Percentiles rank a stretch among this genome's conserved stretches.
phyloP scores from a whole-genome alignment of 1,140 invertebrate genomes.

The Calliopsis andreniformis region DNA sequence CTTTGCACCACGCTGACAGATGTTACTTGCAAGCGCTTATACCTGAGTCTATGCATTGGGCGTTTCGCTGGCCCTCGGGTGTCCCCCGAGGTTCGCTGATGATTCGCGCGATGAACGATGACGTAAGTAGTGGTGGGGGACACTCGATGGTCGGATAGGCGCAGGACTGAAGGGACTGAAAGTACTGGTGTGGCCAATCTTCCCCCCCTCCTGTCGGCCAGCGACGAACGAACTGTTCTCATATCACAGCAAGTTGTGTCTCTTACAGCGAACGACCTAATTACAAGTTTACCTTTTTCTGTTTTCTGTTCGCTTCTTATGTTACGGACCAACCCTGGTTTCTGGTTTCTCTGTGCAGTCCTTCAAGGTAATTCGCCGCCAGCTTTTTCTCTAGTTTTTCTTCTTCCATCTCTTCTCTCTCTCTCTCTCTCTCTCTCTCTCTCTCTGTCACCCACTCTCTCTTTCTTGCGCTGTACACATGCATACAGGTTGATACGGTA shows the following conservation, averaged over 20 bases:
- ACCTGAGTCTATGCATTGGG: slow-evolving; percentile 13
- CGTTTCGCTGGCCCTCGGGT: slow-evolving; percentile 4
- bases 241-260: slow-evolving; percentile 49
- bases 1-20: slow-evolving; percentile 18
- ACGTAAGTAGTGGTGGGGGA: background rate
- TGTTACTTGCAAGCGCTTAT: slow-evolving; percentile 23
- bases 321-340: slow-evolving; percentile 76
- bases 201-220: background rate
- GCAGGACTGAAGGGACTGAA: slow-evolving; percentile 3
- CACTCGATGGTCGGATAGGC: slow-evolving; percentile 2
- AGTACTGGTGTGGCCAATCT: slow-evolving; percentile 10
- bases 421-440: slow-evolving; percentile 36
- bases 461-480: background rate
- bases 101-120: background rate
- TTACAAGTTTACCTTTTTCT: slow-evolving; percentile 75
- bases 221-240: slow-evolving; percentile 39
- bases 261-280: slow-evolving; percentile 71
- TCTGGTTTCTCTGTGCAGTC: slow-evolving; percentile 79
- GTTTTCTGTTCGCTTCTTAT: slow-evolving; percentile 79
- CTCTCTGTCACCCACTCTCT: slow-evolving; percentile 6
- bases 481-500: too few relatives aligned
- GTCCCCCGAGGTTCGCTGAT: background rate
- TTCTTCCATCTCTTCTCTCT: slow-evolving; percentile 34
- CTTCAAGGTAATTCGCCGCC: slow-evolving; percentile 77
- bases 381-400: slow-evolving; percentile 68